Evolutionary conservation across 2,797 vertebrate species (phyloP), one percentile per base, ranked within the genome.

Genomic region (Phaenicophaeus curvirostris): DNA sequence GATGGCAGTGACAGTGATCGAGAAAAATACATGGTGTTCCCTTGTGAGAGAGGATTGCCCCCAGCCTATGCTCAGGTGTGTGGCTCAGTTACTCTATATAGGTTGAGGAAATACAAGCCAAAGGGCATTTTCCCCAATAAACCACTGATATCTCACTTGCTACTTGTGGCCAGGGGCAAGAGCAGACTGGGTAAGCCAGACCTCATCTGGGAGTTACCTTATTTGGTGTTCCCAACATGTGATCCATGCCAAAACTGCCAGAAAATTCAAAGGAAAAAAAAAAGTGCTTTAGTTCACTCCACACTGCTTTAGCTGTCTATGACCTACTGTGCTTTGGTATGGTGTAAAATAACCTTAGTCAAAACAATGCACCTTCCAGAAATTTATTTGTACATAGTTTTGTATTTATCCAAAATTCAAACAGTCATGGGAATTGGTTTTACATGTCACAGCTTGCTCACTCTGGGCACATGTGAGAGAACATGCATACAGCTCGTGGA

Each of bases 281-380:
- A 44, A 6, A 1, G 1, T 11, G 33, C 24, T 58, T 82, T n/a
- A 41, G 1, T 75, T 83, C n/a, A 4, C 13, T 69, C 46, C 3
- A 3, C 13, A 31, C 19, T 55, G 39, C 51, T 92, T 86, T 41
- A 63, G 14, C n/a, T 8, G 8, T 9, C 3, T 37, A 66, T 33
- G 11, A 53, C 25, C 24, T 62, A 23, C 14, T 27, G 24, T 68
- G 79, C 46, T 7, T 28, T 71, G 69, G 42, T 46, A 71, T 27
- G 24, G 46, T 74, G 21, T 81, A 87, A 66, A 93, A 92, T 87
- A 91, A 63, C 7, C 13, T 79, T 76, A 53, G 55, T 46, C 55
- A 78, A 93, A 97, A 94, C 62, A 62, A 87, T 53, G 25, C 76
- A 67, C 33, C 33, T 97, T 90, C 76, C 63, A 62, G 66, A 96